phyloP scores from a whole-genome alignment of 2,797 vertebrate species.

The Chanos chanos region DNA sequence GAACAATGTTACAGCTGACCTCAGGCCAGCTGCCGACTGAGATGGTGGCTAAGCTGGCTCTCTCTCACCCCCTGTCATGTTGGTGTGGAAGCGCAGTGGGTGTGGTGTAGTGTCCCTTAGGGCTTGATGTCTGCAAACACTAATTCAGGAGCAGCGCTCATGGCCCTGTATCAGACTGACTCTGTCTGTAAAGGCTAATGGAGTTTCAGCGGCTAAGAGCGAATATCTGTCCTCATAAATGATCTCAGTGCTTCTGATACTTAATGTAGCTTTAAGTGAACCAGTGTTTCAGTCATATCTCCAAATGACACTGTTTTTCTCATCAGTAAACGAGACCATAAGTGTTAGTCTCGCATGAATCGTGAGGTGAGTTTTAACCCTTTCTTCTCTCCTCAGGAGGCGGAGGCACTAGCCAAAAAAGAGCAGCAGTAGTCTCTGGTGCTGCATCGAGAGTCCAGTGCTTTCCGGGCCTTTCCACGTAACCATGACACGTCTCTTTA shows the following conservation, averaged over 20 bases:
- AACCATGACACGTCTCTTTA: slow-evolving; percentile 2
- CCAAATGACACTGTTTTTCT: too few species aligned
- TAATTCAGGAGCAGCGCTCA: too few species aligned
- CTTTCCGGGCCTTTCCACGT: not conserved
- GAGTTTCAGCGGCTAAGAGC: too few species aligned
- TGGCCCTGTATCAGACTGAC: too few species aligned
- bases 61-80: slow-evolving; percentile 53
- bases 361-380: slow-evolving; percentile 33
- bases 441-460: slow-evolving; percentile 23
- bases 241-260: too few species aligned
- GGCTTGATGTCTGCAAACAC: too few species aligned
- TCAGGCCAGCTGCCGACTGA: too few species aligned
- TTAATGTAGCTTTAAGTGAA: too few species aligned
- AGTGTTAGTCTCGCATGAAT: slow-evolving; percentile 38
- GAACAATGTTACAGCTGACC: not conserved
- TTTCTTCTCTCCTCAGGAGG: slow-evolving; percentile 78
- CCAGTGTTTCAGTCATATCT: too few species aligned
- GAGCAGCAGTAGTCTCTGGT: slow-evolving; percentile 63
- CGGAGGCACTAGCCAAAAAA: slow-evolving; percentile 84
- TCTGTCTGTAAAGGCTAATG: too few species aligned
- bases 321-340: too few species aligned
- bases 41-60: slow-evolving; percentile 28
- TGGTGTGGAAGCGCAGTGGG: slow-evolving; percentile 49
- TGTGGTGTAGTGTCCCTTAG: slow-evolving; percentile 62
- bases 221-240: too few species aligned